Evolutionary conservation across 2,797 vertebrate species (phyloP).

Genomic region (Oryzias sinensis): DNA sequence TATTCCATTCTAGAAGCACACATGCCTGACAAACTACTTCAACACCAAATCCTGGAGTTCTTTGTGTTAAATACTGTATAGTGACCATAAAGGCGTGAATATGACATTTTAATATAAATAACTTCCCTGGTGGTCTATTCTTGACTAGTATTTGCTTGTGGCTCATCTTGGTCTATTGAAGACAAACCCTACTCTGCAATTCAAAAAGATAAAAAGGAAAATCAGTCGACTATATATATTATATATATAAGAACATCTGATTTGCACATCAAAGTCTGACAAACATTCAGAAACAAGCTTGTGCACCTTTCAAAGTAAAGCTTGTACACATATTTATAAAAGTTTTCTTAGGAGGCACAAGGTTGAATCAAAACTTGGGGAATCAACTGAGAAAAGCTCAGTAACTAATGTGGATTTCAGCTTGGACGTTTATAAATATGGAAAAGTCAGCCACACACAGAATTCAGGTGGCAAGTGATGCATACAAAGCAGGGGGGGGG

Average conservation of each 20-base stretch:
- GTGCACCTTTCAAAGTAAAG: slow-evolving; percentile 74
- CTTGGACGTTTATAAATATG: neutral
- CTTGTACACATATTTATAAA: slow-evolving; percentile 67
- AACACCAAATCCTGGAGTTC: slow-evolving; percentile 18
- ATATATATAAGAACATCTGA: slow-evolving; percentile 40
- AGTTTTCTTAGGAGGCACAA: slow-evolving; percentile 68
- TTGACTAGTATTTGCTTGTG: slow-evolving; percentile 17
- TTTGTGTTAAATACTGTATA: slow-evolving; percentile 15
- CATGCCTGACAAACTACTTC: slow-evolving; percentile 22
- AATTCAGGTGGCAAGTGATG: slow-evolving; percentile 43
- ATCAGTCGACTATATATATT: slow-evolving; percentile 57
- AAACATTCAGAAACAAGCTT: slow-evolving; percentile 53
- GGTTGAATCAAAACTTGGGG: slow-evolving; percentile 37
- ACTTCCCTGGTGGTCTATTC: slow-evolving; percentile 21
- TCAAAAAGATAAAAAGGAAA: slow-evolving; percentile 58
- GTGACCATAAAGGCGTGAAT: slow-evolving; percentile 26
- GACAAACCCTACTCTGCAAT: slow-evolving; percentile 56
- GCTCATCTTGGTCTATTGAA: slow-evolving; percentile 20
- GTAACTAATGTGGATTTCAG: slow-evolving; percentile 10
- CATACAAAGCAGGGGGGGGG: slow-evolving; percentile 57
- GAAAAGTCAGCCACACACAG: slow-evolving; percentile 60
- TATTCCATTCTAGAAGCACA: slow-evolving; percentile 25
- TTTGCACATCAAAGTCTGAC: slow-evolving; percentile 48
- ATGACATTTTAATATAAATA: slow-evolving; percentile 18
- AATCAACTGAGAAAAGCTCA: slow-evolving; percentile 44